Evolutionary conservation across 37 sponge, comb jelly and placozoan genomes (phyloP), one percentile per base, ranked within the genome.

Genomic region (Chondrosia reniformis): DNA sequence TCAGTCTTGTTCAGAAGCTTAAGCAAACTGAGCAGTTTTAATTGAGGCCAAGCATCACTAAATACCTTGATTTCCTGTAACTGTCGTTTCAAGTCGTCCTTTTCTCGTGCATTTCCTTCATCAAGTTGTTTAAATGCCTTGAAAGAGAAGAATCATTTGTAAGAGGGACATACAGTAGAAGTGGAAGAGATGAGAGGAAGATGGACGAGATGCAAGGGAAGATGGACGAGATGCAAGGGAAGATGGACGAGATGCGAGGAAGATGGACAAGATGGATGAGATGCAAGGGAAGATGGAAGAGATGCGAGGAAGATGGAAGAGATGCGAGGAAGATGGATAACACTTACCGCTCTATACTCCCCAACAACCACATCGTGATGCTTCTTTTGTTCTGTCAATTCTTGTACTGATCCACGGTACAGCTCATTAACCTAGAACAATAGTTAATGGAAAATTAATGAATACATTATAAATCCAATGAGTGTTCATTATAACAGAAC

Each of bases 51-150:
- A n/a, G n/a, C n/a, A n/a, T n/a, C n/a, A n/a, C n/a, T n/a, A n/a
- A n/a, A n/a, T n/a, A 91, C 97, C 81, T 97, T 93, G 45, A 91
- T 82, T 80, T 86, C 92, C 1, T 85, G 54, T 0, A 97, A 83
- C 65, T 97, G 84, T 79, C 86, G 87, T 43, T 85, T 85, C 76
- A 94, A 76, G 22, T 91, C 92, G 72, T 91, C 87, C 62, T 88
- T 67, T 67, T 90, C 86, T 44, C 86, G 84, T 80, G 88, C 86
- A 62, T 89, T 80, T 19, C 89, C 84, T 55, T 97, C 92, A 57
- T 97, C 94, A 40, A 97, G 9, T 64, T 84, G 78, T 57, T 80
- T 54, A 33, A 86, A 77, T 55, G 91, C 33, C 95, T 91, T 24
- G 43, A 30, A 38, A 33, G 32, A 39, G 45, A 49, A 80, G 46